Evolutionary conservation across 2,888 invertebrate species (phyloP).

Genomic region (Brenthis ino): DNA sequence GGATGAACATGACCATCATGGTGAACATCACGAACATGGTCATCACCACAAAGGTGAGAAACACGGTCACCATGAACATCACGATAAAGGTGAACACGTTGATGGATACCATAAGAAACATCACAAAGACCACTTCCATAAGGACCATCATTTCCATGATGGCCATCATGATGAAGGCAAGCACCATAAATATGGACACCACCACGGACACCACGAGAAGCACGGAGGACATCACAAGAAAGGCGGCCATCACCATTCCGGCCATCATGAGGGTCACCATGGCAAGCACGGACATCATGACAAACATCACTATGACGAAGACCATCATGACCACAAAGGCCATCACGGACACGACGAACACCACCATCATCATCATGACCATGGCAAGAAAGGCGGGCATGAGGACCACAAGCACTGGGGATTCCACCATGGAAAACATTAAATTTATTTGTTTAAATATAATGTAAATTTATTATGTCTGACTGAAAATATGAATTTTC

Average conservation of each 20-base stretch:
- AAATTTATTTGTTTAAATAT: neutral
- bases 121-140: conserved; percentile 93
- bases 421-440: conserved; percentile 79
- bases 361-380: conserved; percentile 87
- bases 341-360: conserved; percentile 89
- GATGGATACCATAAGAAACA: conserved; percentile 92
- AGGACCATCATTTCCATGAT: conserved; percentile 94
- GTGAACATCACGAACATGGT: conserved; percentile 88
- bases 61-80: conserved; percentile 91
- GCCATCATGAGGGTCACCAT: conserved; percentile 89
- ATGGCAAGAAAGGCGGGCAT: conserved; percentile 90
- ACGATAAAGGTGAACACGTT: conserved; percentile 91
- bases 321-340: conserved; percentile 90
- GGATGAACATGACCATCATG: conserved; percentile 88
- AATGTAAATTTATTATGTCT: neutral
- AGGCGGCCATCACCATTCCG: conserved; percentile 89
- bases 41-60: conserved; percentile 90
- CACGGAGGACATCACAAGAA: conserved; percentile 91
- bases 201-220: conserved; percentile 87
- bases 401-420: conserved; percentile 89
- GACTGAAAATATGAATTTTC: conserved; percentile 41
- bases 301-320: conserved; percentile 90
- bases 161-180: conserved; percentile 92
- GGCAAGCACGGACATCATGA: conserved; percentile 91
- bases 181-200: conserved; percentile 89